A percentile compares a stretch with the other conserved stretches of the same genome.
phyloP scores from a whole-genome alignment of 2,888 invertebrate species.

The Drosophila gaucha region DNA sequence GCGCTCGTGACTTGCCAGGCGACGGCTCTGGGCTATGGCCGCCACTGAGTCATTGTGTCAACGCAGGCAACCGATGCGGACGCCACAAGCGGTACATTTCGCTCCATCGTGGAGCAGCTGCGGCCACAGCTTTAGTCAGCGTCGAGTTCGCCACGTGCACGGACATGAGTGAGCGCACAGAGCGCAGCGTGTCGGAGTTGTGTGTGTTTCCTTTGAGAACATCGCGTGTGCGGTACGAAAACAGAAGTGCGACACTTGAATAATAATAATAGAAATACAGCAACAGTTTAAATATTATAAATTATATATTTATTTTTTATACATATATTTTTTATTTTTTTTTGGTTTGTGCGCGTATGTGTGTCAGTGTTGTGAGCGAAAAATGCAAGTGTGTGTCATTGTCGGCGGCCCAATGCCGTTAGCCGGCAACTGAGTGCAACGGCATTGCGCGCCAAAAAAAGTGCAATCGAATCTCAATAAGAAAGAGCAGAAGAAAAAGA shows the following conservation, averaged over 20 bases:
- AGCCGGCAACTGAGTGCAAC: constrained; percentile 43
- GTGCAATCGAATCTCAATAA: constrained; percentile 33
- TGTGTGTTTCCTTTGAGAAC: constrained; percentile 3
- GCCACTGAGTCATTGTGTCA: constrained; percentile 59
- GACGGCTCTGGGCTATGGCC: constrained; percentile 40
- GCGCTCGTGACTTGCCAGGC: constrained; percentile 32
- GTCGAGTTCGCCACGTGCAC: constrained; percentile 75
- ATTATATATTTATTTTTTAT: constrained; percentile 9
- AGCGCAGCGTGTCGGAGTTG: constrained; percentile 21
- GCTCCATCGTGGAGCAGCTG: constrained; percentile 35
- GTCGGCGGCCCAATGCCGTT: constrained; percentile 26
- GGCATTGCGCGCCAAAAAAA: constrained; percentile 63
- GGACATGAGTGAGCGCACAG: constrained; percentile 49
- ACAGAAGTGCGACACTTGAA: constrained; percentile 25
- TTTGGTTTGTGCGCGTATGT: constrained; percentile 16
- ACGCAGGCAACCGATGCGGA: constrained; percentile 55
- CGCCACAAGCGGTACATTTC: constrained; percentile 49
- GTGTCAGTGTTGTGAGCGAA: constrained; percentile 3
- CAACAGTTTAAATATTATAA: constrained; percentile 3
- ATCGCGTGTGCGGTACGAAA: constrained; percentile 36
- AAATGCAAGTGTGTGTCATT: constrained; percentile 13
- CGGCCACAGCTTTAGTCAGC: constrained; percentile 54
- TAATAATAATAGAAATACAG: constrained; percentile 4
- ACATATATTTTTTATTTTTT: constrained; percentile 7
- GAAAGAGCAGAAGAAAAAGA: constrained; percentile 22